Evolutionary conservation across 2,797 vertebrate species (phyloP), one percentile per base, ranked within the genome.

Genomic region (Cuculus canorus): DNA sequence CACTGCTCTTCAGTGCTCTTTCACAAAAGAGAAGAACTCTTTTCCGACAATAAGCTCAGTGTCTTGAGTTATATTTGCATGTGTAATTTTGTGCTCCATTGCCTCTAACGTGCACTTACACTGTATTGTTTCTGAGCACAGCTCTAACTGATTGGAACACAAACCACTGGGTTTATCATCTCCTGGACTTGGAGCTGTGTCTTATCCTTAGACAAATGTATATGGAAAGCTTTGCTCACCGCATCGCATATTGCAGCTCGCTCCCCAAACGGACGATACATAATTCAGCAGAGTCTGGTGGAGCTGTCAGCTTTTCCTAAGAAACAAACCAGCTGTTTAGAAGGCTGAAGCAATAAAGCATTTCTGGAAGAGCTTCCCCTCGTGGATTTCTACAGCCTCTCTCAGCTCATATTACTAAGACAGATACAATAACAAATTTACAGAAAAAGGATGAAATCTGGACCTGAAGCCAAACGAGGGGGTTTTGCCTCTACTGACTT

Each of bases 41-140:
- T 91, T 90, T 43, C 52, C 35, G 69, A 33, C 33, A 91, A 47
- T 35, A 68, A 77, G 21, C 27, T 90, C 43, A 56, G 47, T 88
- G 50, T 91, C 75, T 71, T 68, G 50, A 61, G 30, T 72, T 94
- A 68, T 52, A 92, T 97, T 94, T 96, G 93, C 90, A 82, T 95
- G 91, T 96, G 95, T 95, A 97, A 97, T 97, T 97, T 97, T 97
- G 91, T 86, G 96, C 88, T 94, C 96, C 97, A 95, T 97, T 96
- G 39, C 70, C 92, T 76, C 85, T 89, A 96, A 96, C 92, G 83
- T 97, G 95, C 86, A 87, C 90, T 97, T 97, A 88, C 90, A 95
- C 94, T 66, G 64, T 86, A 66, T 76, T 89, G 93, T 95, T 96
- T 93, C 72, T 85, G 81, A 96, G 86, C 65, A 86, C 88, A 90